Evolutionary conservation across 2,888 invertebrate species (phyloP), one percentile per base, ranked within the genome.

Genomic region (Acrobasis repandana): DNA sequence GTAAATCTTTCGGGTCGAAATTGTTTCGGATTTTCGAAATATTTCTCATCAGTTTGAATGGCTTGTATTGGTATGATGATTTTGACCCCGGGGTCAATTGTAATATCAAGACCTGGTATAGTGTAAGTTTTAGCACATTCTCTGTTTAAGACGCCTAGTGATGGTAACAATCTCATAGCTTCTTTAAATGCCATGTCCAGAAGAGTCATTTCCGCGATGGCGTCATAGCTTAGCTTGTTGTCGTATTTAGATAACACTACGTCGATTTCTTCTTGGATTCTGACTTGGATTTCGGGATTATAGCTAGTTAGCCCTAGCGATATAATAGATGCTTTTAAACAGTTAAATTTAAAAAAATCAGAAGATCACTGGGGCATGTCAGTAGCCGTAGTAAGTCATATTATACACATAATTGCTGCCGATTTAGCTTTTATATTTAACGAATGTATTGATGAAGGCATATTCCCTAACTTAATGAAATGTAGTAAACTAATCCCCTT

Each of bases 191-290:
- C 74, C 73, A 77, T 80, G 20, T 79, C 79, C 10, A 87, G 61
- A 14, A 71, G 62, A 0, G 64, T 69, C 82, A 88, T 82, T 62
- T 87, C 82, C 9, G 78, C 64, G 2, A 88, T 72, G 0, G 87
- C 80, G 9, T 87, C 82, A 56, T 80, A 87, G 62, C 82, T 80
- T n/a, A 88, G 60, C 63, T 84, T 82, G 28, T 82, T 79, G 52
- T 81, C 66, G 61, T 86, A 72, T 67, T 80, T 85, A 0, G 64
- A 60, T 3, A 87, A 64, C 0, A 85, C 82, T 47, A 66, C 60
- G 54, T 88, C 90, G 11, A 92, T 84, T 67, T 92, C 85, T 1
- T 75, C 68, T 60, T 86, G 85, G 47, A 87, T 69, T 57, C 77
- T 81, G 15, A 65, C 63, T 62, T 92, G 92, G 28, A 82, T 70